Conservation (phyloP, 2,888 invertebrate species). For the Euplagia quadripunctaria region DNA sequence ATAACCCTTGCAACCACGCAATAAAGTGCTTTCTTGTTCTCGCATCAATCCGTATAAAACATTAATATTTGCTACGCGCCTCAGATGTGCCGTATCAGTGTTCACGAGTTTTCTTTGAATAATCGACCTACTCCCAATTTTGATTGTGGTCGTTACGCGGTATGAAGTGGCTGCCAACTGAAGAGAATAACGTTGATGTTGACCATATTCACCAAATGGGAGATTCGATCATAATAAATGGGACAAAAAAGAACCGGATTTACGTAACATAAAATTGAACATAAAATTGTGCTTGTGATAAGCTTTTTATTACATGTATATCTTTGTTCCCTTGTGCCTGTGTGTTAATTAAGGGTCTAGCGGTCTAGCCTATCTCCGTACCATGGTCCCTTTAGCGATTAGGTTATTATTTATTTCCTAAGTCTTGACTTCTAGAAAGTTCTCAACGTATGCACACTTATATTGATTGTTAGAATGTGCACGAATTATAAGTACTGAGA, state of each 20-base stretch:
- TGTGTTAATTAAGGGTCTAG: too few species aligned
- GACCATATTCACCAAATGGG: background rate
- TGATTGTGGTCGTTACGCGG: background rate
- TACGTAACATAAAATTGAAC: too few species aligned
- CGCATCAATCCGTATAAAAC: background rate
- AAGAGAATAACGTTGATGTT: background rate
- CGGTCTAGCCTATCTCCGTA: too few species aligned
- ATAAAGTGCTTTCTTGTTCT: background rate
- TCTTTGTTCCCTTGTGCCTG: too few species aligned
- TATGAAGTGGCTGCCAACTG: background rate
- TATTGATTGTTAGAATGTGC: conserved; percentile 13
- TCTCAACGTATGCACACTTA: background rate
- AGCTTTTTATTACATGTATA: too few species aligned
- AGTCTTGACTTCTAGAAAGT: background rate
- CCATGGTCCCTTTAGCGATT: background rate
- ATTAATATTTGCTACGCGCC: background rate
- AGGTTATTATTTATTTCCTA: background rate
- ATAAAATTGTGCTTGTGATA: too few species aligned
- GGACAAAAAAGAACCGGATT: background rate
- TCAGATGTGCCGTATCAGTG: too few species aligned
- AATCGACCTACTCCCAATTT: background rate
- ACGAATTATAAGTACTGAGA: conserved; percentile 10
- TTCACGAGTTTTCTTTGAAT: background rate
- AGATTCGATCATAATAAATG: background rate
- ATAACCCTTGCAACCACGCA: background rate